Base-by-base conservation (phyloP, 1,140 invertebrate genomes). In the Ceratitis capitata region DNA sequence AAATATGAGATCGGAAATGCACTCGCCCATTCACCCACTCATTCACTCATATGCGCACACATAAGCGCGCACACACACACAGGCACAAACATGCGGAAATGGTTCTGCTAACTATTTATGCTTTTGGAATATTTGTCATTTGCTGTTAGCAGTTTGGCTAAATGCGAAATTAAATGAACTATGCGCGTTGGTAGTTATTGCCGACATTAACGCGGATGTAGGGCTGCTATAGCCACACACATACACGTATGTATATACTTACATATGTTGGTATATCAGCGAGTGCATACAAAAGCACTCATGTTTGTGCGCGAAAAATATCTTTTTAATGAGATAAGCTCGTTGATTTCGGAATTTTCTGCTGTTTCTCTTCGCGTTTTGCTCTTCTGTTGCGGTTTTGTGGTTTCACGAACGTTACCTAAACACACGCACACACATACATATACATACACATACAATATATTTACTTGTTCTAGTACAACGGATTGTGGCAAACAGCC, bases 251-350 rank as follows among this genome's bases (percentile, higher is more conserved):
- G 10, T 6, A 39, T n/a, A 39, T 32, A 7, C 35, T 1, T 6
- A 3, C 56, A 61, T 29, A 26, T 23, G 5, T n/a, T 12, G 29
- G 26, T 61, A 4, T 10, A n/a, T 10, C 2, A 5, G 39, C 45
- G 39, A 45, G 39, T 78, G 39, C 16, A 12, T 7, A 45, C 16
- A 69, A 39, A 69, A 42, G 35, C 35, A n/a, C 35, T 35, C 29
- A 29, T 10, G 58, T 61, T 29, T 61, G 26, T 69, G 26, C 61
- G 32, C 69, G 69, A 39, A n/a, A 78, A 78, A 78, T 78, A 78
- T 45, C 69, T 78, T 78, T 78, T 78, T 78, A 78, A 78, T 78
- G 69, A 78, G 69, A 78, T 78, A 78, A 78, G 42, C 69, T 78
- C 39, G 39, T 78, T 78, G 69, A 78, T 78, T 74, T 78, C 14